Evolutionary conservation across 2,888 invertebrate species (phyloP), one percentile per base, ranked within the genome.

Genomic region (Galerucella calmariensis): DNA sequence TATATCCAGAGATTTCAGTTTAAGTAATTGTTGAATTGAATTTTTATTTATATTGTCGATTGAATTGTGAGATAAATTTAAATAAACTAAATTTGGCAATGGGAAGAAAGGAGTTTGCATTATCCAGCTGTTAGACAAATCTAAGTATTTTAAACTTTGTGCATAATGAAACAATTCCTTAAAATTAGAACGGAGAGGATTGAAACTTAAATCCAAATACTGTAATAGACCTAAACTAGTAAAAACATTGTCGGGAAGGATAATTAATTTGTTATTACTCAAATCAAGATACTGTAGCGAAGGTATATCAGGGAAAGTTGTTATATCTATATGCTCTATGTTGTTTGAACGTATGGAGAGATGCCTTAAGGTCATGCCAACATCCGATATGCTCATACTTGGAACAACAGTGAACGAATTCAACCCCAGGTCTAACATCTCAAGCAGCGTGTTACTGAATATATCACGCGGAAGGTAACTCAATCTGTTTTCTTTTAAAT

Each of bases 131-230:
- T 92, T 92, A 71, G 94, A 92, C 83, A 97, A 89, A 84, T 92
- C 93, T 80, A 97, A 90, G 84, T 92, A 91, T 85, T 94, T 92
- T 78, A 97, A 90, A 84, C 94, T 93, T 71, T 94, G 95, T 68
- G 95, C 91, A 87, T 95, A 95, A 85, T 96, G 94, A 85, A 96
- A 95, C 68, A 96, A 90, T 87, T 96, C 95, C 84, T 95, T 95
- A 85, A 95, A 92, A 88, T 95, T 95, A 77, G 96, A 94, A 81
- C 95, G 92, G 77, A 96, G 89, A 51, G 92, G 91, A 88, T 96
- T 96, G 80, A 91, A 92, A 80, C 95, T 94, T 67, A 97, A 89
- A 88, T 96, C 95, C 82, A 97, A 89, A 82, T 92, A 92, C 80
- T 96, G 92, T 77, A 96, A 88, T 80, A 93, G 92, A 62, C 93